A percentile compares a stretch with the other conserved stretches of the same genome.
phyloP scores from a whole-genome alignment of 2,797 vertebrate genomes.

The Rhinogobio ventralis region DNA sequence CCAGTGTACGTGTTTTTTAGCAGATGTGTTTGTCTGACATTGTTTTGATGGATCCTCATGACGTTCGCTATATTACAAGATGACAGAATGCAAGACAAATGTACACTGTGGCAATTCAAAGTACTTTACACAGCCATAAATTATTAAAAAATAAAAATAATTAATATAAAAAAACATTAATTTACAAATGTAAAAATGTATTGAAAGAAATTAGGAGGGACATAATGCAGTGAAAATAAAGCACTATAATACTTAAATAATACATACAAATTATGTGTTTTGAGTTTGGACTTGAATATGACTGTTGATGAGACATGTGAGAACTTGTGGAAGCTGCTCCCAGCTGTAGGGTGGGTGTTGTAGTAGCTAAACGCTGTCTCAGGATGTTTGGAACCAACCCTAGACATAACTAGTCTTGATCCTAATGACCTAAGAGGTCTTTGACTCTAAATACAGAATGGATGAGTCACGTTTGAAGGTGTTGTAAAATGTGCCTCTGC shows the following conservation, averaged over 20 bases:
- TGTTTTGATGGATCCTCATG: background rate
- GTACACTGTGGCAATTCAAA: too few species aligned
- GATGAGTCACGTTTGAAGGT: background rate
- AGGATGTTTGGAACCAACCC: background rate
- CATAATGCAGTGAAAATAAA: background rate
- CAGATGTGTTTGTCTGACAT: too few species aligned
- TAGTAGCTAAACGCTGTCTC: background rate
- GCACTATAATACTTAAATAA: too few species aligned
- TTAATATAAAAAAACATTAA: background rate
- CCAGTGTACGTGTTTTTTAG: too few species aligned
- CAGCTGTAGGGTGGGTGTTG: conserved; percentile 11
- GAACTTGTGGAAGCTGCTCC: background rate
- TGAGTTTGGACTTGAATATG: background rate
- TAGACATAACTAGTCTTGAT: conserved; percentile 8
- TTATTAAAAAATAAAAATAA: background rate
- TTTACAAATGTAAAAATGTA: background rate
- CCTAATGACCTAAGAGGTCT: conserved; percentile 1
- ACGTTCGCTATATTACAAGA: background rate
- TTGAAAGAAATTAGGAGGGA: background rate
- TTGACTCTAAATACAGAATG: background rate
- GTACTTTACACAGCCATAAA: too few species aligned
- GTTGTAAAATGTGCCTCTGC: background rate
- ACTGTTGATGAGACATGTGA: background rate
- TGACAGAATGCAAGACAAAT: background rate
- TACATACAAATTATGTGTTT: too few species aligned